These are phyloP conservation scores for Sporophila hypoxantha DNA, from an alignment of 2,113 vertebrate genomes.

Conservation along the genomic window DNA sequence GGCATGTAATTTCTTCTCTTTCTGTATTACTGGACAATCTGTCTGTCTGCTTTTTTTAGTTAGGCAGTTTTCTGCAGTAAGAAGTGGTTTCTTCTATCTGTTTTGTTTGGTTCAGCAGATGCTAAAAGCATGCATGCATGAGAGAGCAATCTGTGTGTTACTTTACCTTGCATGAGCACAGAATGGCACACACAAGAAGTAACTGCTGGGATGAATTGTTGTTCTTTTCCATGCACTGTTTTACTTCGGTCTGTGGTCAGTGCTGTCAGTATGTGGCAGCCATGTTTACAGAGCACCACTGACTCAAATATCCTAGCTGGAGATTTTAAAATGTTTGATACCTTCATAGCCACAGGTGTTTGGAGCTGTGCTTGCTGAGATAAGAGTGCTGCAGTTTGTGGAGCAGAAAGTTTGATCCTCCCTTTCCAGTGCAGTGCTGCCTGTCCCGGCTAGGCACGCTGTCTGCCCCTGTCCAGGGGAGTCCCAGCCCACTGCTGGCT, in stretches of 20 bases:
- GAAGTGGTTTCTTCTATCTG: background rate
- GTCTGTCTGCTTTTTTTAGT: background rate
- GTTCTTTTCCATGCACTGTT: background rate
- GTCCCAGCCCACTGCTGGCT: background rate
- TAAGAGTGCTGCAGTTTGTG: background rate
- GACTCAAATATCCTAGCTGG: background rate
- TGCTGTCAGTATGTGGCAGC: background rate
- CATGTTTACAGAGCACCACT: background rate
- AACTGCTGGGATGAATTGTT: background rate
- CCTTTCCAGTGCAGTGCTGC: background rate
- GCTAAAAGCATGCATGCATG: background rate
- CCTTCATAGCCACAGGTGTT: background rate
- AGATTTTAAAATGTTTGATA: background rate
- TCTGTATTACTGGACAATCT: background rate
- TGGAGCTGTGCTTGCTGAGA: background rate
- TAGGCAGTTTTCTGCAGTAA: background rate
- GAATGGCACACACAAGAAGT: accelerated
- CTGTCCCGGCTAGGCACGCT: accelerated
- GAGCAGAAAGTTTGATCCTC: background rate
- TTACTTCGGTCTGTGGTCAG: background rate
- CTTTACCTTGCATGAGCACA: background rate
- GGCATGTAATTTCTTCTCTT: background rate
- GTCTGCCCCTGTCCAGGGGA: background rate
- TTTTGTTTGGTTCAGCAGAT: background rate
- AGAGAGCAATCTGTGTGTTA: background rate